Percentiles rank a stretch among this genome's conserved stretches.
phyloP scores from a whole-genome alignment of 2,888 invertebrate genomes.

The Pecten maximus region DNA sequence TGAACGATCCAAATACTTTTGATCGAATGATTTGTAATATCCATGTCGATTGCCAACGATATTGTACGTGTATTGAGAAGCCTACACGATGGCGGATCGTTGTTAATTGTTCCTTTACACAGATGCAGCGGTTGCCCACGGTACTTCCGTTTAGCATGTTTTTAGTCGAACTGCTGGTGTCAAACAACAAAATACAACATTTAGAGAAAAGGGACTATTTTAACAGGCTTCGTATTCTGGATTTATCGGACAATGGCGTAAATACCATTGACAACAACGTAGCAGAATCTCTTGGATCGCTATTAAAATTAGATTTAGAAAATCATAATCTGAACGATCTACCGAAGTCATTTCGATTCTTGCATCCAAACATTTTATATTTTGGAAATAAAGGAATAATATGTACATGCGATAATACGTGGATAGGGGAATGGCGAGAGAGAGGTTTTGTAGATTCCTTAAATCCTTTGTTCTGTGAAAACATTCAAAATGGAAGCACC shows the following conservation, averaged over 20 bases:
- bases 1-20: not conserved
- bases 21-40: not conserved
- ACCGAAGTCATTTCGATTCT: not conserved
- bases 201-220: not conserved
- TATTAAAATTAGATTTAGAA: not conserved
- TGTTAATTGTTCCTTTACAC: not conserved
- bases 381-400: not conserved
- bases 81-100: not conserved
- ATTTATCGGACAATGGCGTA: not conserved
- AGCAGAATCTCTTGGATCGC: not conserved
- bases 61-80: not conserved
- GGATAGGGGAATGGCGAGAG: not conserved
- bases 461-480: conserved; percentile 11
- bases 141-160: not conserved
- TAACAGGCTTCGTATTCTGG: not conserved
- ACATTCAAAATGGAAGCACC: not conserved
- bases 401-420: not conserved
- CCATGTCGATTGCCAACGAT: not conserved
- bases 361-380: not conserved
- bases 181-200: not conserved
- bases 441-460: not conserved
- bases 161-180: not conserved
- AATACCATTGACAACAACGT: not conserved
- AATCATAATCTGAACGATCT: not conserved
- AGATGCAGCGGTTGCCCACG: not conserved